Evolutionary conservation across 2,113 vertebrate species (phyloP).

Genomic region (Lethenteron reissneri): DNA sequence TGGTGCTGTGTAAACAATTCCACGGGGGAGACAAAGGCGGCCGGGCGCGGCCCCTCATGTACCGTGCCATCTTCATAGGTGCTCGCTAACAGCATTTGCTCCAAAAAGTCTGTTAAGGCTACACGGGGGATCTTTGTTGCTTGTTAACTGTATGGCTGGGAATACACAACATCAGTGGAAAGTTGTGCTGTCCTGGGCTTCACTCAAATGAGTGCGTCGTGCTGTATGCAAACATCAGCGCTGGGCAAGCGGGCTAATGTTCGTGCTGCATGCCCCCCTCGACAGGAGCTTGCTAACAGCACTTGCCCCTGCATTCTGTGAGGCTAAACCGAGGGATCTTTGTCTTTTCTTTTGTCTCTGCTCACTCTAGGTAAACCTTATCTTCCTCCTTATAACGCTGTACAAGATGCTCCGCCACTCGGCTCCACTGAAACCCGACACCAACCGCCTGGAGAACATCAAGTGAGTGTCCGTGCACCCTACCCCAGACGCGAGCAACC

Average conservation of each 20-base stretch:
- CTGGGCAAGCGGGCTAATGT: constrained; percentile 14
- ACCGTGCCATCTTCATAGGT: too few species aligned
- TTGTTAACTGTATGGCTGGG: too few species aligned
- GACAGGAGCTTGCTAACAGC: constrained; percentile 13
- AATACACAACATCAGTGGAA: too few species aligned
- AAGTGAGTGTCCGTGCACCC: constrained; percentile 48
- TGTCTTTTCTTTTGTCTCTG: constrained; percentile 14
- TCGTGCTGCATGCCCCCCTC: constrained; percentile 15
- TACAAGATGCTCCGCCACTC: constrained; percentile 99
- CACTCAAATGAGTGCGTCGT: too few species aligned
- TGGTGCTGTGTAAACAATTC: too few species aligned
- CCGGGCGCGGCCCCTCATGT: too few species aligned
- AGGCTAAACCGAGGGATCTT: constrained; percentile 15
- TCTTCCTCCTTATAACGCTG: constrained; percentile 90
- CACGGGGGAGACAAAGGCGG: too few species aligned
- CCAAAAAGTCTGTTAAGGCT: too few species aligned
- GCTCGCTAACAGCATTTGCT: too few species aligned
- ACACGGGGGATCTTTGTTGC: too few species aligned
- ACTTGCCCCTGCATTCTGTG: constrained; percentile 10
- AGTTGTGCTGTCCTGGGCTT: too few species aligned
- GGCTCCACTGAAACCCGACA: constrained; percentile 89
- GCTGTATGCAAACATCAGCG: constrained; percentile 23
- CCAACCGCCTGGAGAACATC: constrained; percentile 96
- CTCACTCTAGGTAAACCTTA: constrained; percentile 71
- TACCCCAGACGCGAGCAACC: not conserved